Evolutionary conservation across 2,113 vertebrate species (phyloP).

Genomic region (Ciconia stormi): DNA sequence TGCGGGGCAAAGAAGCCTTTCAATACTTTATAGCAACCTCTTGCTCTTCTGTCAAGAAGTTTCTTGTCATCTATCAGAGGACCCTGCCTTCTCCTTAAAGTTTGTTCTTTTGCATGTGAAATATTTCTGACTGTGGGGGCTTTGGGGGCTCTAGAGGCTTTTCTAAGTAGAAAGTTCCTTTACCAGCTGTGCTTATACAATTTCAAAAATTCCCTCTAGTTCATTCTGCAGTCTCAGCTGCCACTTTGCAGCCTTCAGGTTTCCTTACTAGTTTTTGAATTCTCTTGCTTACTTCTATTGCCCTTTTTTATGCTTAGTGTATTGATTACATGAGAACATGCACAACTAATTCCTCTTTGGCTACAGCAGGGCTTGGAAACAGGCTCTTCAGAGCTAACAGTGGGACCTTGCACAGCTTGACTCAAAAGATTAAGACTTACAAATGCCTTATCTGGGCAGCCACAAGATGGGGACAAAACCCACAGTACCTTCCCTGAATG

Average conservation of each 20-base stretch:
- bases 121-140: neutral
- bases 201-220: neutral
- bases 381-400: neutral
- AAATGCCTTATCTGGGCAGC: constrained; percentile 3
- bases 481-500: neutral
- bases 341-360: neutral
- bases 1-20: neutral
- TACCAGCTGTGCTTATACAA: neutral
- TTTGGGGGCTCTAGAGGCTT: neutral
- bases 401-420: neutral
- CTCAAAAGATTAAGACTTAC: neutral
- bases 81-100: neutral
- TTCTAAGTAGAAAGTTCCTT: neutral
- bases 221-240: neutral
- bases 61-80: neutral
- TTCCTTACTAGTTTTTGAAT: neutral
- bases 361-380: neutral
- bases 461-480: constrained; percentile 69
- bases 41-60: constrained; percentile 13
- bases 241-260: neutral
- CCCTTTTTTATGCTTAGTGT: neutral
- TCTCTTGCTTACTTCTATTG: neutral
- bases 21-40: neutral
- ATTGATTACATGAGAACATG: neutral
- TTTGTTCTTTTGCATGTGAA: neutral